Evolutionary conservation across 2,797 vertebrate species (phyloP).

Genomic region (Onychomys arenicola): DNA sequence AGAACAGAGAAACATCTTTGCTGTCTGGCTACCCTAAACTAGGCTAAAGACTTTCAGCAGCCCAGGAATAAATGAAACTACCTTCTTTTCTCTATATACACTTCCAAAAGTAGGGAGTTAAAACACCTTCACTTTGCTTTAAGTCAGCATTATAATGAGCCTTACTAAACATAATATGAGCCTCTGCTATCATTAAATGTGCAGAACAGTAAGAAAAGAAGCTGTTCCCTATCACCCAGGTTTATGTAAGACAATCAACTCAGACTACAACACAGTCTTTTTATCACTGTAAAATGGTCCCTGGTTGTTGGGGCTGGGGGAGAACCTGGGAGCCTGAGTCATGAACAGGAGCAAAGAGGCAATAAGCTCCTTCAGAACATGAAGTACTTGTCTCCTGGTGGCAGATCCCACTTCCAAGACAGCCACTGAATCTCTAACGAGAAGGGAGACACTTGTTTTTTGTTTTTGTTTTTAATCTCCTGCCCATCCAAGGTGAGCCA

Average conservation of each 20-base stretch:
- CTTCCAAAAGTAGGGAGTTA: conserved; percentile 15
- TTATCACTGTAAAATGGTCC: conserved; percentile 63
- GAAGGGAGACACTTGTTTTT: background rate
- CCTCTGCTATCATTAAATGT: background rate
- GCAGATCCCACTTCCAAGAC: background rate
- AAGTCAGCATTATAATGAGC: background rate
- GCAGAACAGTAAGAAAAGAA: background rate
- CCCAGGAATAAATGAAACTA: conserved; percentile 12
- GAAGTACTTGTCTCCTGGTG: conserved; percentile 11
- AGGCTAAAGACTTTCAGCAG: background rate
- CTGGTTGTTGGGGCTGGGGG: conserved; percentile 61
- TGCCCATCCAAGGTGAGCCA: background rate
- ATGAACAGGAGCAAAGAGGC: conserved; percentile 32
- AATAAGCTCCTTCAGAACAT: conserved; percentile 20
- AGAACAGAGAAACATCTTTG: background rate
- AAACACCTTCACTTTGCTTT: conserved; percentile 18
- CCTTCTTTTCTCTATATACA: background rate
- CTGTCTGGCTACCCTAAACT: background rate
- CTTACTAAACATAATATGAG: background rate
- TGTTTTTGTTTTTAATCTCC: background rate
- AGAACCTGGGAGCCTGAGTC: conserved; percentile 40
- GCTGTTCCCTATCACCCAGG: conserved; percentile 32
- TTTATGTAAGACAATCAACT: conserved; percentile 49
- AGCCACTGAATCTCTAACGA: conserved; percentile 35
- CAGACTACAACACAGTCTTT: background rate